A percentile compares a stretch with the other conserved stretches of the same genome.
Evolutionary conservation across 2,113 vertebrate species (phyloP).

Genomic region (Ictidomys tridecemlineatus): DNA sequence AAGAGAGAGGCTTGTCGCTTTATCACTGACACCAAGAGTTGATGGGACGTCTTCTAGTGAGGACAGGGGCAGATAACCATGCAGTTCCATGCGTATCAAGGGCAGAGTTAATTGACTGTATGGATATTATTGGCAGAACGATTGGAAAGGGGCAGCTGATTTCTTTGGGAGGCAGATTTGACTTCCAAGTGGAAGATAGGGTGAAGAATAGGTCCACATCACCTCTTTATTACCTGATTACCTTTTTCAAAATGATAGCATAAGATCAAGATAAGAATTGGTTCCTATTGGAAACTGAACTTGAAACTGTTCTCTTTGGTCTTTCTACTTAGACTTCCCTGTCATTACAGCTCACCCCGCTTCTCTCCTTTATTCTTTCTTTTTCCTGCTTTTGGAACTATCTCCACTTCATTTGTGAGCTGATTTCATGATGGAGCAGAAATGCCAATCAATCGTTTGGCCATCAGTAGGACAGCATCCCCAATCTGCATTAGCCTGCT

Average conservation of each 20-base stretch:
- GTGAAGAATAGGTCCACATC: not conserved
- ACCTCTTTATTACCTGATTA: not conserved
- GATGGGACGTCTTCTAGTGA: too few species aligned
- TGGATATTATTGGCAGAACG: not conserved
- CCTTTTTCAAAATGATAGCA: not conserved
- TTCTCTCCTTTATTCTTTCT: not conserved
- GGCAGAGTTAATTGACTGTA: not conserved
- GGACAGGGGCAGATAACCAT: not conserved
- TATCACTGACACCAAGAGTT: not conserved
- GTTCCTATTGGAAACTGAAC: not conserved
- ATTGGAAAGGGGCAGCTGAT: not conserved
- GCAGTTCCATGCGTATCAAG: not conserved
- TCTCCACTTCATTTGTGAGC: constrained; percentile 60
- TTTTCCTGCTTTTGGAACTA: not conserved
- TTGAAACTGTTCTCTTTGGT: not conserved
- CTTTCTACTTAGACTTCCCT: not conserved
- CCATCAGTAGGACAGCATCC: constrained; percentile 78
- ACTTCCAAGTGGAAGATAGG: not conserved
- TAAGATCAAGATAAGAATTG: not conserved
- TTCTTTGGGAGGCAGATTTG: not conserved
- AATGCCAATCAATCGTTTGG: constrained; percentile 68
- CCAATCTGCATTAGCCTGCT: constrained; percentile 80
- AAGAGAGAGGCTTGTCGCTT: not conserved
- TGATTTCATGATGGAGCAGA: constrained; percentile 78
- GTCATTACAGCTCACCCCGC: not conserved